Conservation (phyloP, 2,888 invertebrate genomes). For the Lycophotia porphyrea region DNA sequence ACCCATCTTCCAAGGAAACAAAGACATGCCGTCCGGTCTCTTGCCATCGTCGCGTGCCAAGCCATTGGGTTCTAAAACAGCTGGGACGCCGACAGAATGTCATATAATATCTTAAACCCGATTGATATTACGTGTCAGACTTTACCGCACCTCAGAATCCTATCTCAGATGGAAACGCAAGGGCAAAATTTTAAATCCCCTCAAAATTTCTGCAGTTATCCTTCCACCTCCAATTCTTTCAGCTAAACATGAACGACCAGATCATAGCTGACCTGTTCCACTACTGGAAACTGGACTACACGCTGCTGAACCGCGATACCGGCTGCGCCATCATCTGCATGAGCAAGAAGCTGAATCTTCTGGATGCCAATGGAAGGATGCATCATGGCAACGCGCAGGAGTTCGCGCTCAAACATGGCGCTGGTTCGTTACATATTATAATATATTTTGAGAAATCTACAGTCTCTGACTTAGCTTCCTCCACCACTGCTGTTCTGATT, state of each 20-base stretch:
- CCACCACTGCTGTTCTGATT: neutral
- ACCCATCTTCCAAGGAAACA: too few species aligned
- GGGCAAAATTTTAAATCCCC: neutral
- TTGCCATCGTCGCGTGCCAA: too few species aligned
- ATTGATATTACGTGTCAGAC: too few species aligned
- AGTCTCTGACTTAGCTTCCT: neutral
- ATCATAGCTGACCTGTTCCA: constrained; percentile 79
- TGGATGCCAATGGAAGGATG: constrained; percentile 72
- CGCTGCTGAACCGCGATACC: constrained; percentile 74
- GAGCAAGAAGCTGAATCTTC: constrained; percentile 77
- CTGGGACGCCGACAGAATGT: too few species aligned
- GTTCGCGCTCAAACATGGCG: constrained; percentile 76
- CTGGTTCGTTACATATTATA: constrained; percentile 66
- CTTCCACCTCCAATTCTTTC: constrained; percentile 41
- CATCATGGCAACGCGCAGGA: constrained; percentile 78
- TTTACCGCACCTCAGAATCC: too few species aligned
- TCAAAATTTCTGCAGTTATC: neutral
- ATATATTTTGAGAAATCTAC: neutral
- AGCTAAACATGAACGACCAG: constrained; percentile 77
- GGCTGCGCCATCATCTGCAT: constrained; percentile 80
- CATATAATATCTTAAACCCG: too few species aligned
- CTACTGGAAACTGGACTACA: constrained; percentile 81
- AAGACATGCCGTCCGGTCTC: too few species aligned
- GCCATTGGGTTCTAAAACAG: too few species aligned
- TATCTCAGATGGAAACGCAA: too few species aligned